Percentiles rank a stretch among this genome's conserved stretches.
These are phyloP conservation scores for Epizoanthus illoricatus DNA, from an alignment of 92 coral and sea anemone species.

Conservation along the genomic window DNA sequence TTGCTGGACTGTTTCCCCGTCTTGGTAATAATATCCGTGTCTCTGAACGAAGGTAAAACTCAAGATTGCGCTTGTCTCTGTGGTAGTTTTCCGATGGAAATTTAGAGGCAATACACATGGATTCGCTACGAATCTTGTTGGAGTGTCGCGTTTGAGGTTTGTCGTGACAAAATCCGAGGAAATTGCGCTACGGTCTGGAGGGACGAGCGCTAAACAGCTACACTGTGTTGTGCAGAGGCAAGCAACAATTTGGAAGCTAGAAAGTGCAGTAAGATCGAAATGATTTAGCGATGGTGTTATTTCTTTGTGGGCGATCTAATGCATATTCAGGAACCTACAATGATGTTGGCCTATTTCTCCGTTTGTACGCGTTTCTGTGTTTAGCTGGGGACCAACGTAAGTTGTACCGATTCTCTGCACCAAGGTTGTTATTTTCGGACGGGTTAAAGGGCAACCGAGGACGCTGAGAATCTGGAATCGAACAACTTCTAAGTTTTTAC, in stretches of 20 bases:
- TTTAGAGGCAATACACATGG: slow-evolving; percentile 15
- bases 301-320: slow-evolving; percentile 63
- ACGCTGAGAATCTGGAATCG: not conserved
- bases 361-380: slow-evolving; percentile 5
- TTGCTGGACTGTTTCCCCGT: not conserved
- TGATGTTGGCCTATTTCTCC: slow-evolving; percentile 23
- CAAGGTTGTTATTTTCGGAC: not conserved
- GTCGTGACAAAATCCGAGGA: slow-evolving; percentile 23
- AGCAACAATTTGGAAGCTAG: not conserved
- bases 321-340: slow-evolving; percentile 75
- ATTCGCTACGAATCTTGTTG: not conserved
- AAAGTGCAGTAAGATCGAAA: not conserved
- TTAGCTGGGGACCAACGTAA: not conserved
- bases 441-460: not conserved
- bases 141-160: slow-evolving; percentile 17
- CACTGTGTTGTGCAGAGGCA: not conserved
- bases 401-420: slow-evolving; percentile 15
- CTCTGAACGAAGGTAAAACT: not conserved
- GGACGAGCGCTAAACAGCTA: not conserved
- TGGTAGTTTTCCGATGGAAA: not conserved
- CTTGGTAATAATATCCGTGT: not conserved
- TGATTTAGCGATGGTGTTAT: slow-evolving; percentile 3
- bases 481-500: slow-evolving; percentile 8
- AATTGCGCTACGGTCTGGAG: not conserved
- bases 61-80: not conserved